Base-by-base conservation (phyloP, 2,113 vertebrate species). In the Sorex araneus region DNA sequence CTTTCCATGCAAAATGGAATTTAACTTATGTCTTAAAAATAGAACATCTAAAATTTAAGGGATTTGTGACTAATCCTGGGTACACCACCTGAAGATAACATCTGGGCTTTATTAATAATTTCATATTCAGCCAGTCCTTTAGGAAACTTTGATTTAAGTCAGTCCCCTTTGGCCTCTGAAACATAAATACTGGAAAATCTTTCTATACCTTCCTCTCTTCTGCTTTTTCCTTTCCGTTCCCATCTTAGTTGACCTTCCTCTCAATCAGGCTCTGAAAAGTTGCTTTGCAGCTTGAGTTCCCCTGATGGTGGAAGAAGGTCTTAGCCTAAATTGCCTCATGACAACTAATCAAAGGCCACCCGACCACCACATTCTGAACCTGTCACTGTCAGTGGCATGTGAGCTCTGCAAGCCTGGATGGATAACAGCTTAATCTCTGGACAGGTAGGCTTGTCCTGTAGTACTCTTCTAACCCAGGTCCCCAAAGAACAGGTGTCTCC, bases 1-100 rank as follows among this genome's bases (percentile, higher is more conserved):
- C 70, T 76, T 92, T 78, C 67, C 77, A 12, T 75, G 47, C 87
- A 70, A 88, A 57, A 21, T n/a, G 63, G 57, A 6, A 40, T 66
- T 93, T 79, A 60, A 45, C 36, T 70, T 93, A 45, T 95, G 34
- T 90, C 60, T 30, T 84, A n/a, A 89, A 96, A 89, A 69, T 90
- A 57, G 8, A 78, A 87, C 78, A 30, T 36, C 82, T 75, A 78
- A 93, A 36, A 47, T 82, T 90, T 60, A 88, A 88, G 74, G 40
- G 11, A 63, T 32, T 10, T 12, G 47, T 50, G 47, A 50, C 47
- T 50, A 13, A 50, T 50, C 9, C 47, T 50, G 13, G 47, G 47
- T 10, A 5, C 47, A 50, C 47, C 47, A 13, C 40, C 47, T 50
- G 47, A 50, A 12, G 47, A 6, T 50, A 12, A 9, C 15, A 75